Evolutionary conservation across 1,140 invertebrate species (phyloP).

Genomic region (Papilio helenus): DNA sequence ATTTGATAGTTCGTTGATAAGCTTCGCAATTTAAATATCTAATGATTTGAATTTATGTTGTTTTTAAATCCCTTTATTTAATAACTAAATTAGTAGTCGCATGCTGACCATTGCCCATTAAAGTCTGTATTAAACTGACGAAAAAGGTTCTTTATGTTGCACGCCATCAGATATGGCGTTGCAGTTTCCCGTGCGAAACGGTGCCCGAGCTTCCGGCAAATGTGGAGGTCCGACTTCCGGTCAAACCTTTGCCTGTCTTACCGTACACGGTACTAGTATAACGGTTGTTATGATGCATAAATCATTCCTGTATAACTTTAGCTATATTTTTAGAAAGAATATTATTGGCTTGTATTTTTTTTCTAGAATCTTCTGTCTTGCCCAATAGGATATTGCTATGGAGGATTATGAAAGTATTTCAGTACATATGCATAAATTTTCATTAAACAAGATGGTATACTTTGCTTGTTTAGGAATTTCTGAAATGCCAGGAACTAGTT

Average conservation of each 20-base stretch:
- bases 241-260: slow-evolving; percentile 36
- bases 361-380: no score
- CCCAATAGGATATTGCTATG: no score
- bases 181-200: slow-evolving; percentile 46
- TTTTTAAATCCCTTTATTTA: background rate
- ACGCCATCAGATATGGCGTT: slow-evolving; percentile 46
- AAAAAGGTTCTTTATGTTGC: slow-evolving; percentile 28
- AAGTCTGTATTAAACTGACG: slow-evolving; percentile 16
- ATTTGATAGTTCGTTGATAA: no score
- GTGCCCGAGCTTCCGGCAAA: slow-evolving; percentile 38
- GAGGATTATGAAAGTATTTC: no score
- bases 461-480: no score
- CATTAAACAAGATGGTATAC: no score
- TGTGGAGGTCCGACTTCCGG: slow-evolving; percentile 44
- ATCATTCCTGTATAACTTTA: background rate
- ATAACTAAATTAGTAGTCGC: slow-evolving; percentile 23
- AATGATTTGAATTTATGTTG: no score
- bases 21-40: no score
- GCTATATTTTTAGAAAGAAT: background rate
- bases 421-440: no score
- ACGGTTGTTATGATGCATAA: slow-evolving; percentile 40
- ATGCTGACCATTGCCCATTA: background rate
- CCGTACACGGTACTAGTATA: slow-evolving; percentile 37
- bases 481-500: no score
- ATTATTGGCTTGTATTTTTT: background rate